Evolutionary conservation across 1,140 invertebrate species (phyloP).

Genomic region (Pseudomyrmex concolor): DNA sequence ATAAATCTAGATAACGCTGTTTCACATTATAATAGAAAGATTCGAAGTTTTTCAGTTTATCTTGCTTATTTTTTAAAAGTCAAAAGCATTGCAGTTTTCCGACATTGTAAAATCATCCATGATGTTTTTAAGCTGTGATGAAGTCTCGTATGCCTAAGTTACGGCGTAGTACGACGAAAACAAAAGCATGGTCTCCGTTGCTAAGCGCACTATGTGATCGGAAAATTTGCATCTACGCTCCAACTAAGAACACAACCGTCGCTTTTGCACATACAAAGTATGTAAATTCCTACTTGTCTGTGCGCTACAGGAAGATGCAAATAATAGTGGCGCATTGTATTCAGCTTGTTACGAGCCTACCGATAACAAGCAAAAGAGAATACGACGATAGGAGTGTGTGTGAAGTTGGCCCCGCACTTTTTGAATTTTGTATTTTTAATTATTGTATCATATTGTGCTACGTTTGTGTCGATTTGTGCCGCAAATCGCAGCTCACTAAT

Average conservation of each 20-base stretch:
- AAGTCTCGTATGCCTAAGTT: background rate
- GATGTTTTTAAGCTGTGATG: background rate
- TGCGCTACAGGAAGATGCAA: slow-evolving; percentile 44
- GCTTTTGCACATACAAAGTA: slow-evolving; percentile 17
- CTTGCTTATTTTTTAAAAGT: background rate
- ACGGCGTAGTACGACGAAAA: background rate
- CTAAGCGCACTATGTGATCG: slow-evolving; percentile 17
- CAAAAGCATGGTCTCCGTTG: slow-evolving; percentile 13
- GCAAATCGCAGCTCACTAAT: too few relatives aligned
- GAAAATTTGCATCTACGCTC: slow-evolving; percentile 7
- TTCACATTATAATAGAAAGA: background rate
- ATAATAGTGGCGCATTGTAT: slow-evolving; percentile 28
- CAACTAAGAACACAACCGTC: slow-evolving; percentile 6
- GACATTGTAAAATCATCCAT: background rate
- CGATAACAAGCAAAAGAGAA: background rate
- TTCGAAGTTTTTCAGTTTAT: background rate
- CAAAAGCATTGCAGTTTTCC: background rate
- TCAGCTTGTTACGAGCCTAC: background rate
- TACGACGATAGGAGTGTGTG: background rate
- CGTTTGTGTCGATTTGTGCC: too few relatives aligned
- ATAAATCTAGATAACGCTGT: too few relatives aligned
- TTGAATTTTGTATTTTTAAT: too few relatives aligned
- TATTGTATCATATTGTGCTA: too few relatives aligned
- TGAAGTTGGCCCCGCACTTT: too few relatives aligned
- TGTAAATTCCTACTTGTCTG: slow-evolving; percentile 25